These are phyloP conservation scores for Bacillus rossius DNA, from an alignment of 1,140 invertebrate genomes.

Conservation along the genomic window DNA sequence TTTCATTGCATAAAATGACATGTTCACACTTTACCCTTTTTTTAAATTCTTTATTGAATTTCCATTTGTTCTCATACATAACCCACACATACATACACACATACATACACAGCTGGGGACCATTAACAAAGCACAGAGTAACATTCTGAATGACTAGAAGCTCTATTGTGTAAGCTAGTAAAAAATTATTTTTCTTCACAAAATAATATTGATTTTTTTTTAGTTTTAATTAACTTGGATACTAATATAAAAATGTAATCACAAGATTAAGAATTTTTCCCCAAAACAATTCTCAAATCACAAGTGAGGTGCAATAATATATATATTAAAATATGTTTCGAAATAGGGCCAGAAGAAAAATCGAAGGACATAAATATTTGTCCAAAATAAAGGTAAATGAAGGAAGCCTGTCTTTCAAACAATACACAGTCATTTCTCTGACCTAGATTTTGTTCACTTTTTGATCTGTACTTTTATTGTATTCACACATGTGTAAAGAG, in stretches of 20 bases:
- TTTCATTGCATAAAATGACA: no score
- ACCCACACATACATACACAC: conserved; percentile 18
- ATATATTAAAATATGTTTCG: conserved; percentile 6
- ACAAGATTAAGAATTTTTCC: background rate
- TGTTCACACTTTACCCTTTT: background rate
- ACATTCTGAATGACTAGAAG: conserved; percentile 15
- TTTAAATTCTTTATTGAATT: conserved; percentile 5
- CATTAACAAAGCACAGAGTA: conserved; percentile 11
- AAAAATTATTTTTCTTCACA: background rate
- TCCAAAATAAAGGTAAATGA: conserved; percentile 1
- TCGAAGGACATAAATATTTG: background rate
- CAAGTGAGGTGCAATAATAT: conserved; percentile 15
- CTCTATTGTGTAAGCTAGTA: background rate
- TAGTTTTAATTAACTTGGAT: conserved; percentile 4
- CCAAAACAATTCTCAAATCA: conserved; percentile 1
- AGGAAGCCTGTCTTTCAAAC: background rate
- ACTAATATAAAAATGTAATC: conserved; percentile 7
- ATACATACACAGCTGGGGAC: conserved; percentile 8
- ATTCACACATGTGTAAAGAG: background rate
- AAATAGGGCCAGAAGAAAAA: background rate
- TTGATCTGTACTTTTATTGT: background rate
- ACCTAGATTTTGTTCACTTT: background rate
- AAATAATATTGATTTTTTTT: conserved; percentile 12
- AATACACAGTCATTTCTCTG: conserved; percentile 1
- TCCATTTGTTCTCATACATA: conserved; percentile 15